Percentiles rank a stretch among this genome's conserved stretches.
These are phyloP conservation scores for Ageneiosus marmoratus DNA, from an alignment of 2,113 vertebrate species.

Conservation along the genomic window DNA sequence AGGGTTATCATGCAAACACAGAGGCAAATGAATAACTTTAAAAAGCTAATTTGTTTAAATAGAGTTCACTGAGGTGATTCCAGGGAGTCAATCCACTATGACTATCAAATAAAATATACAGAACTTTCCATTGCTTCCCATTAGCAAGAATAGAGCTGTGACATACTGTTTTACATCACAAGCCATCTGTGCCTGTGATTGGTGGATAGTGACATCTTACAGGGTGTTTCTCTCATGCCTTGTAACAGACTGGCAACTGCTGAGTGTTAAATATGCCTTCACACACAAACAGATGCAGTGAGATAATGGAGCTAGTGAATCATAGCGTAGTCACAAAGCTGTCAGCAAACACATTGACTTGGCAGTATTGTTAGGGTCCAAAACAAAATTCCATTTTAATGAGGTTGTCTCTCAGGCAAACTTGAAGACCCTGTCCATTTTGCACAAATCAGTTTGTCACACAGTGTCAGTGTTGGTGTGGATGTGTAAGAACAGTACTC, in stretches of 20 bases:
- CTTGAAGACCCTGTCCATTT: not conserved
- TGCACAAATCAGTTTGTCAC: slow-evolving; percentile 4
- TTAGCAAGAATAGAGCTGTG: slow-evolving; percentile 25
- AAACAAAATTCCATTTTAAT: slow-evolving; percentile 16
- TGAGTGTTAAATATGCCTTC: slow-evolving; percentile 19
- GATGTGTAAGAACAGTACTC: not conserved
- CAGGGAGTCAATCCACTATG: not conserved
- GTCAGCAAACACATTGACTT: slow-evolving; percentile 16
- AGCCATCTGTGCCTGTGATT: slow-evolving; percentile 40
- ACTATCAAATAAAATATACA: slow-evolving; percentile 13
- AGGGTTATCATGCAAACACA: not conserved
- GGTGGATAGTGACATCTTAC: slow-evolving; percentile 50
- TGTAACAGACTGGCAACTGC: slow-evolving; percentile 13
- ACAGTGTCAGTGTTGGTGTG: not conserved
- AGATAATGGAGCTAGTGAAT: slow-evolving; percentile 12
- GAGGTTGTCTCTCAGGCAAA: slow-evolving; percentile 4
- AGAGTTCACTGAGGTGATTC: not conserved
- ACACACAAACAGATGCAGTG: slow-evolving; percentile 11
- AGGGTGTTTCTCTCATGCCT: slow-evolving; percentile 27
- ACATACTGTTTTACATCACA: slow-evolving; percentile 34
- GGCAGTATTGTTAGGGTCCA: not conserved
- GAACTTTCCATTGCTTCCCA: not conserved
- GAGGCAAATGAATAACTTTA: not conserved
- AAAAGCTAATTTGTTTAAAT: not conserved
- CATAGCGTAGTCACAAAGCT: slow-evolving; percentile 25